These are phyloP conservation scores for Rhagonycha fulva DNA, from an alignment of 2,888 invertebrate genomes.

Conservation along the genomic window DNA sequence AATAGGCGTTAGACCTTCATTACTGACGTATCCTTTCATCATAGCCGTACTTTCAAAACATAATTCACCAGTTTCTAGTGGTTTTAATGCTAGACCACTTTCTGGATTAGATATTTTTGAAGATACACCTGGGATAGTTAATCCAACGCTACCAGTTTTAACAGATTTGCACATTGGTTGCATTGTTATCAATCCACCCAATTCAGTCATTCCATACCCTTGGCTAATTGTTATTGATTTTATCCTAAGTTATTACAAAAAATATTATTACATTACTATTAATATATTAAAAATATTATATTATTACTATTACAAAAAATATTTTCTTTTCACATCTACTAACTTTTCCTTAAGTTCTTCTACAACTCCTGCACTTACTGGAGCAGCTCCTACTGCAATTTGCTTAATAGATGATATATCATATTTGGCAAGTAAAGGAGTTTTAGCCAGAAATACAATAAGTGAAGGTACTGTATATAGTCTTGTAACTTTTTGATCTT, in stretches of 20 bases:
- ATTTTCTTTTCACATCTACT: not conserved
- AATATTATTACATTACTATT: too few relatives aligned
- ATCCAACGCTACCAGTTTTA: constrained; percentile 57
- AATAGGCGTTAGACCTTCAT: constrained; percentile 63
- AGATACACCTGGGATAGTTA: constrained; percentile 61
- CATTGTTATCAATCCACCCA: not conserved
- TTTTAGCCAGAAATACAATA: not conserved
- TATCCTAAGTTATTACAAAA: not conserved
- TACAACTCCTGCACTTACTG: constrained; percentile 57
- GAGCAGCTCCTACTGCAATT: not conserved
- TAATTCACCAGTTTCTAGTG: constrained; percentile 74
- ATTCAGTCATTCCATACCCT: constrained; percentile 14
- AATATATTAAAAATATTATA: too few relatives aligned
- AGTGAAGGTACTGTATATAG: not conserved
- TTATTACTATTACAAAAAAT: not conserved
- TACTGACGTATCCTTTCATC: constrained; percentile 73
- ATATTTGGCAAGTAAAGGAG: not conserved
- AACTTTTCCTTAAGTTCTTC: constrained; percentile 55
- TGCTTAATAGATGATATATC: not conserved
- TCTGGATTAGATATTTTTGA: constrained; percentile 63
- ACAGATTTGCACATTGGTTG: not conserved
- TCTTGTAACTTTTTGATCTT: not conserved
- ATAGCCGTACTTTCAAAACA: constrained; percentile 73
- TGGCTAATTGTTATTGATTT: not conserved
- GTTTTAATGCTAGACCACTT: constrained; percentile 62